Base-by-base conservation (phyloP, 2,888 invertebrate species). In the Ommatoiulus sabulosus region DNA sequence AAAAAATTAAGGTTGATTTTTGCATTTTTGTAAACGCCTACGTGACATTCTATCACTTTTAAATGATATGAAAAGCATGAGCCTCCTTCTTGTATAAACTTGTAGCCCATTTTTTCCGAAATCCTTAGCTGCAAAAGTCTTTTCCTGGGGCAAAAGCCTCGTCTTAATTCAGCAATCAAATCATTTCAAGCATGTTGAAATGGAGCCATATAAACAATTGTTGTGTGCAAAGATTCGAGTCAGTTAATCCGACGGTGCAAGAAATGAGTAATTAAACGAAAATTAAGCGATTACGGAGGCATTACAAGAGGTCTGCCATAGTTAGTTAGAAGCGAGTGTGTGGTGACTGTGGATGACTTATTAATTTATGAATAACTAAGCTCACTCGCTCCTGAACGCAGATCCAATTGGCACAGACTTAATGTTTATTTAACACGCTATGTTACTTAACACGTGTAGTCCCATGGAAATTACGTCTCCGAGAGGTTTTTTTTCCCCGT, bases 261-360 rank as follows among this genome's bases (percentile, higher is more conserved):
- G 35, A 10, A 80, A 80, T 24, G 80, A 80, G 80, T 80, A 80
- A 80, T 80, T 35, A 80, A 80, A 35, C 35, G 80, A 80, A 80
- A 80, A 80, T 80, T 35, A 35, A 80, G 35, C 35, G 24, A 80
- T 80, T 80, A 80, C 3, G 35, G 1, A 80, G 10, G 24, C 80
- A 15, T 35, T 80, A 80, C 15, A 35, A 24, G 80, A 24, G 80
- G 80, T 12, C 80, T 80, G 80, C 80, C 80, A 35, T 35, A 80
- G 15, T 80, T 80, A 24, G 80, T 80, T 80, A 80, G 35, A 35
- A 35, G 35, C 35, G 35, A 80, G 80, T 10, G 80, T 80, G 80
- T 15, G 80, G 35, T 35, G 10, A 80, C 80, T 35, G 35, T 8
- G 24, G 24, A 12, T 35, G 12, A 35, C 80, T 80, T 80, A 80